Percentiles rank a stretch among this genome's conserved stretches.
Evolutionary conservation across 2,113 vertebrate genomes (phyloP).

Genomic region (Sinocyclocheilus grahami): DNA sequence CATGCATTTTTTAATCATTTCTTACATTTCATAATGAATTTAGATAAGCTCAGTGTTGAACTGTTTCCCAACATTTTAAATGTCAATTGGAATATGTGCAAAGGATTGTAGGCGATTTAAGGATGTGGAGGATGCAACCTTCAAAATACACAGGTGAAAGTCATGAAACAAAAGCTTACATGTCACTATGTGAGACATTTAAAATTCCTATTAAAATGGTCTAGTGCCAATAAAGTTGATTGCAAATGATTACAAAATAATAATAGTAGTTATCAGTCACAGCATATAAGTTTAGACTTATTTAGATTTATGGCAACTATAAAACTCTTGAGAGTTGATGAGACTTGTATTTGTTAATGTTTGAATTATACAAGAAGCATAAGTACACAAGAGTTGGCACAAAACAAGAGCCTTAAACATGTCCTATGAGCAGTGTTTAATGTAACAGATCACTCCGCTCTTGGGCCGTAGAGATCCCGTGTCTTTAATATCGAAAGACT

Average conservation of each 20-base stretch:
- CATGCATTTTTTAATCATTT: too few relatives aligned
- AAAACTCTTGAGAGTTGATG: neutral
- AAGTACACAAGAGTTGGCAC: neutral
- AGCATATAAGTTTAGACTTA: neutral
- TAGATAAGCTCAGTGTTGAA: too few relatives aligned
- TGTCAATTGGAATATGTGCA: too few relatives aligned
- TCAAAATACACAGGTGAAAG: neutral
- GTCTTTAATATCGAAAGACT: conserved; percentile 82
- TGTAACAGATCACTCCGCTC: conserved; percentile 82
- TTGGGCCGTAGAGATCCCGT: conserved; percentile 77
- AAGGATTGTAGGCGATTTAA: neutral
- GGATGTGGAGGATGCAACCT: neutral
- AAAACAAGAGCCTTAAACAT: neutral
- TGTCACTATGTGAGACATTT: neutral
- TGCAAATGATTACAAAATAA: neutral
- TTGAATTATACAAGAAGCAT: neutral
- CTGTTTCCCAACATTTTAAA: too few relatives aligned
- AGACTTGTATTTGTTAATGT: neutral
- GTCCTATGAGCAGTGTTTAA: conserved; percentile 70
- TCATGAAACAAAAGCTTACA: neutral
- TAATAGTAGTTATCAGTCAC: neutral
- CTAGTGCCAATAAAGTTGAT: neutral
- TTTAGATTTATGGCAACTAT: neutral
- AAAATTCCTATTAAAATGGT: neutral
- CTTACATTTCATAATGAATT: too few relatives aligned